A percentile compares a stretch with the other conserved stretches of the same genome.
phyloP scores from a whole-genome alignment of 2,888 invertebrate genomes.

The Hermaeophaga mercurialis region DNA sequence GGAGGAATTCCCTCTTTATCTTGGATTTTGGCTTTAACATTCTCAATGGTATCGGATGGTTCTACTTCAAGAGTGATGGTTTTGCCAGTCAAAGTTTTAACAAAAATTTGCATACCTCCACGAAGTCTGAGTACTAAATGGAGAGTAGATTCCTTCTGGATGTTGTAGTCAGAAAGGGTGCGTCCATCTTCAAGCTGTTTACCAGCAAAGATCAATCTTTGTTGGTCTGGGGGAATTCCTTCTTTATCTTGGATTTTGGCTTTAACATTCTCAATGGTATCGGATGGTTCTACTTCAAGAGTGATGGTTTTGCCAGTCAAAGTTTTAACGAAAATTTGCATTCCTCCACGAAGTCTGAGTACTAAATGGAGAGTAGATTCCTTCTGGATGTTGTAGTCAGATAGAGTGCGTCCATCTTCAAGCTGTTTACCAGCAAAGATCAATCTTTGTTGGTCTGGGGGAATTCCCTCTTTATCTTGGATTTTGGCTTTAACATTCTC shows the following conservation, averaged over 20 bases:
- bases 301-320: constrained; percentile 64
- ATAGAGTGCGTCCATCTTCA: constrained; percentile 86
- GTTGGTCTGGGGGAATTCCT: constrained; percentile 65
- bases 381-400: constrained; percentile 94
- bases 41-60: constrained; percentile 69
- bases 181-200: constrained; percentile 74
- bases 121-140: constrained; percentile 62
- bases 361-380: constrained; percentile 89
- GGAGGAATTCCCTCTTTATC: constrained; percentile 63
- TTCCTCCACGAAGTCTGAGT: constrained; percentile 86
- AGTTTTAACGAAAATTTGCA: constrained; percentile 65
- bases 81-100: constrained; percentile 61
- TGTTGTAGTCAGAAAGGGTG: constrained; percentile 70
- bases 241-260: constrained; percentile 65
- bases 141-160: constrained; percentile 66
- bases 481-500: constrained; percentile 94
- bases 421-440: constrained; percentile 94
- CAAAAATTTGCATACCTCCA: constrained; percentile 69
- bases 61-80: constrained; percentile 64
- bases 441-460: constrained; percentile 68
- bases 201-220: constrained; percentile 69
- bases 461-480: constrained; percentile 69
- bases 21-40: constrained; percentile 67
- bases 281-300: constrained; percentile 65
- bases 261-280: constrained; percentile 70